Conservation (phyloP, 92 coral and sea anemone genomes). For the Bergia sp. region DNA sequence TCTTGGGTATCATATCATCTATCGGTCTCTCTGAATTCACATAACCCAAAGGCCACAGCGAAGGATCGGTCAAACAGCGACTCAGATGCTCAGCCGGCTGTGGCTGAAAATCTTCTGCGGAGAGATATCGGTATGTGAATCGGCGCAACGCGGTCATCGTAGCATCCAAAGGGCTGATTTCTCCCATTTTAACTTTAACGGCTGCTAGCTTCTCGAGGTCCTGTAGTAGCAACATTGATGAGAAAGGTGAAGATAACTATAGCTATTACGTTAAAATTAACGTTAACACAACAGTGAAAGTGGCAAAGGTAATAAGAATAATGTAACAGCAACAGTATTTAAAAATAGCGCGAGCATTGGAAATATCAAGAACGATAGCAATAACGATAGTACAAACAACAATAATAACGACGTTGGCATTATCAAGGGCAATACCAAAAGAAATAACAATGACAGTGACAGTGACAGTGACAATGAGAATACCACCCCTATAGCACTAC, state of each 20-base stretch:
- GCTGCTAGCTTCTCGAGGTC: slow-evolving; percentile 35
- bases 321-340: not conserved
- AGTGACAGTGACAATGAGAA: too few species aligned
- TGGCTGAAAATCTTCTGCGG: slow-evolving; percentile 74
- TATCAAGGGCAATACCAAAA: too few species aligned
- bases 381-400: too few species aligned
- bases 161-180: slow-evolving; percentile 49
- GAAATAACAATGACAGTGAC: too few species aligned
- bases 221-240: not conserved
- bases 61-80: slow-evolving; percentile 73
- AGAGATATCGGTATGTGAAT: slow-evolving; percentile 89
- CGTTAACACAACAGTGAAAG: not conserved
- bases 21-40: slow-evolving; percentile 33
- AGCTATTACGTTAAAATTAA: too few species aligned
- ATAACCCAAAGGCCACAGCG: slow-evolving; percentile 84
- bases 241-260: not conserved
- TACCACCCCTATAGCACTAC: too few species aligned
- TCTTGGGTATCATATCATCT: slow-evolving; percentile 31
- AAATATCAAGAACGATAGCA: too few species aligned
- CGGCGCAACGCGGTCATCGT: slow-evolving; percentile 81
- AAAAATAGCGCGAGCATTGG: too few species aligned
- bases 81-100: slow-evolving; percentile 61
- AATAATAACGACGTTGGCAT: too few species aligned
- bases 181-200: slow-evolving; percentile 25
- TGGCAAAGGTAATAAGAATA: not conserved